These are phyloP conservation scores for Grammomys dolichurus DNA, from an alignment of 2,113 vertebrate genomes.

Conservation along the genomic window DNA sequence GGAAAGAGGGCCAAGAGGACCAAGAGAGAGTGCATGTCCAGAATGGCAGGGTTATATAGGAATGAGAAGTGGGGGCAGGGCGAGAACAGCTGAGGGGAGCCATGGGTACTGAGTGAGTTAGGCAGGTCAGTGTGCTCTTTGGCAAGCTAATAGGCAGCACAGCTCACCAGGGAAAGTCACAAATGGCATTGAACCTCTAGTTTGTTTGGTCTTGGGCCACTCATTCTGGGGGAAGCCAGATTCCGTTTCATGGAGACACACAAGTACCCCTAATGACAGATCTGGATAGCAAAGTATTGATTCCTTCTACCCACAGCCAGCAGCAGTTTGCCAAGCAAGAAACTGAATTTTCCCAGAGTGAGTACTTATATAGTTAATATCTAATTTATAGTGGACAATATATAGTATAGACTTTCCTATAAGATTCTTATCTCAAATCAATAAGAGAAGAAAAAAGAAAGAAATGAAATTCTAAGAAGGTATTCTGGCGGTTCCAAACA, in stretches of 20 bases:
- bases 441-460: not conserved
- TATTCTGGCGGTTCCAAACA: not conserved
- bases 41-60: not conserved
- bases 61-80: not conserved
- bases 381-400: not conserved
- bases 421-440: not conserved
- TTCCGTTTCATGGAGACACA: not conserved
- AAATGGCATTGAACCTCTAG: not conserved
- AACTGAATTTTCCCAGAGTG: not conserved
- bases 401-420: not conserved
- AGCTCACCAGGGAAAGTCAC: not conserved
- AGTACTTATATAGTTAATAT: not conserved
- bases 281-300: not conserved
- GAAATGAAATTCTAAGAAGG: constrained; percentile 17
- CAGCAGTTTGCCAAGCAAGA: not conserved
- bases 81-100: not conserved
- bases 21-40: not conserved
- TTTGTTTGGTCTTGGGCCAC: not conserved
- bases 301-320: not conserved
- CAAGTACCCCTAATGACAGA: not conserved
- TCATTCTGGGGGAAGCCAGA: not conserved
- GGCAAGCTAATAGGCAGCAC: not conserved
- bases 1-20: not conserved
- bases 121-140: not conserved
- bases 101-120: too few relatives aligned